phyloP scores from a whole-genome alignment of 2,888 invertebrate species.

The Zaprionus lineosus region DNA sequence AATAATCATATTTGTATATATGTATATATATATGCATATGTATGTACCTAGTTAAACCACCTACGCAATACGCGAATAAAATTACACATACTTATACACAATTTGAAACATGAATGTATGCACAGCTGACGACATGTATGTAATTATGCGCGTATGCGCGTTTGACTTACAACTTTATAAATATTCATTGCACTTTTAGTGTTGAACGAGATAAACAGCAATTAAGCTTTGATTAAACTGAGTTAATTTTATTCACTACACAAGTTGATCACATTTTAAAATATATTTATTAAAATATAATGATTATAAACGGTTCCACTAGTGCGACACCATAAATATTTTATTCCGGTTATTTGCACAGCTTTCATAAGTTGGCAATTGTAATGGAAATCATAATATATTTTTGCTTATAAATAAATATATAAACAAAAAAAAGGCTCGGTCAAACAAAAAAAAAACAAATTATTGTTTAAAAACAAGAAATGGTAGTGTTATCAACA shows the following conservation, averaged over 20 bases:
- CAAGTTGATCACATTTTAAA: constrained; percentile 40
- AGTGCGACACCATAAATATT: background rate
- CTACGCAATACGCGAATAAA: background rate
- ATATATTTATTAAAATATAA: constrained; percentile 1
- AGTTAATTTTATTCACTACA: constrained; percentile 2
- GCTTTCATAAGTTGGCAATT: background rate
- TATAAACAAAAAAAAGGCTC: background rate
- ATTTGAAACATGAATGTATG: background rate
- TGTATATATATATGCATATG: background rate
- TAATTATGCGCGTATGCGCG: constrained; percentile 42
- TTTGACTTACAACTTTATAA: constrained; percentile 53
- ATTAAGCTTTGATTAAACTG: background rate
- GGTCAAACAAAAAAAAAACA: constrained; percentile 10
- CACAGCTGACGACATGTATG: background rate
- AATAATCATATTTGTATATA: background rate
- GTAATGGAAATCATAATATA: background rate
- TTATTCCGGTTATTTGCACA: background rate
- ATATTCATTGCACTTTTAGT: constrained; percentile 26
- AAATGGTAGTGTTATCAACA: constrained; percentile 35
- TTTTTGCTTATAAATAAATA: background rate
- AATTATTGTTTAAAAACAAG: background rate
- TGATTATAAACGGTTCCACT: constrained; percentile 10
- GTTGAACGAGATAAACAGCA: too few species aligned
- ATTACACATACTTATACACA: background rate
- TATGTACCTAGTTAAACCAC: too few species aligned